A percentile compares a stretch with the other conserved stretches of the same genome.
These are phyloP conservation scores for Hoplostethus mediterraneus DNA, from an alignment of 2,797 vertebrate genomes.

Conservation along the genomic window DNA sequence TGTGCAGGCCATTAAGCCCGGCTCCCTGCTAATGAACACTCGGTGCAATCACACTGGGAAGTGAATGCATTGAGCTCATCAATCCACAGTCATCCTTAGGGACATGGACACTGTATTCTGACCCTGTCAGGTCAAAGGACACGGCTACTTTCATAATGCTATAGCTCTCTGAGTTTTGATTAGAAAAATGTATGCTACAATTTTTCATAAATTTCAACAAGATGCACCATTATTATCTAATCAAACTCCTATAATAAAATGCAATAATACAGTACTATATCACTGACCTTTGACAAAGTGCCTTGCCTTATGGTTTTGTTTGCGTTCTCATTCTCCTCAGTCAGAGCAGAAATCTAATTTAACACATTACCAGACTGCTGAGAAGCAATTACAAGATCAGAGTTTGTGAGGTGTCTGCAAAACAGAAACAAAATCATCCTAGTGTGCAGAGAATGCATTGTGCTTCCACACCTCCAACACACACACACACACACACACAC, in stretches of 20 bases:
- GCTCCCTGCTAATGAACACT: constrained; percentile 73
- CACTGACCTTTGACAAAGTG: constrained; percentile 5
- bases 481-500: constrained; percentile 8
- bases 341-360: neutral
- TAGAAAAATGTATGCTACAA: neutral
- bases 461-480: neutral
- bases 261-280: neutral
- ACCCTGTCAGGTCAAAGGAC: constrained; percentile 51
- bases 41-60: constrained; percentile 56
- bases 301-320: neutral
- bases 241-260: constrained; percentile 7
- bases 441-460: constrained; percentile 20
- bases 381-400: constrained; percentile 14
- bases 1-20: constrained; percentile 65
- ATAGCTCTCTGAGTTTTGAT: constrained; percentile 2
- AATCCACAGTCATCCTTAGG: constrained; percentile 52
- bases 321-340: neutral
- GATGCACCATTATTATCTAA: constrained; percentile 43
- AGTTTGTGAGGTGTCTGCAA: constrained; percentile 15
- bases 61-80: constrained; percentile 56
- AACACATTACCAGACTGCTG: constrained; percentile 12
- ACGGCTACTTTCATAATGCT: neutral
- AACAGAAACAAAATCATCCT: constrained; percentile 28
- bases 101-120: constrained; percentile 37
- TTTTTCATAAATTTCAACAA: constrained; percentile 7